phyloP scores from a whole-genome alignment of 2,113 vertebrate species.

The Eudyptes chrysolophus region DNA sequence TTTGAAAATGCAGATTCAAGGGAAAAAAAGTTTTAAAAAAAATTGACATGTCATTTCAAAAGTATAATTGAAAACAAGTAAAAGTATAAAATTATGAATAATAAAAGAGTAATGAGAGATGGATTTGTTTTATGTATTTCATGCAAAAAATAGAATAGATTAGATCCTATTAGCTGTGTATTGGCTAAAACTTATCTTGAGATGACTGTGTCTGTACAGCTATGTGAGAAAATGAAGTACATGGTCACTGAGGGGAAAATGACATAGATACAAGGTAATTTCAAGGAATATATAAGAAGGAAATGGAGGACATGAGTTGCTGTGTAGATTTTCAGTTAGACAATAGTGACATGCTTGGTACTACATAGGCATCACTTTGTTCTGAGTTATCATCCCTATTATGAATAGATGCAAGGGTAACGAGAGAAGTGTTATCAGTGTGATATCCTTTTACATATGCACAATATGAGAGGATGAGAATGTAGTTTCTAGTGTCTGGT shows the following conservation, averaged over 20 bases:
- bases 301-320: not conserved
- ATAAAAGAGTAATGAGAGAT: not conserved
- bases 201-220: constrained; percentile 33
- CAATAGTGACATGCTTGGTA: not conserved
- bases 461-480: not conserved
- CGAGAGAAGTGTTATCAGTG: not conserved
- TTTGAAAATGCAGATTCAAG: not conserved
- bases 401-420: not conserved
- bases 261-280: not conserved
- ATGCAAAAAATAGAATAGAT: constrained; percentile 16
- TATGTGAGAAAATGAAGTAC: constrained; percentile 17
- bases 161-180: constrained; percentile 27
- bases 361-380: not conserved
- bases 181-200: constrained; percentile 44
- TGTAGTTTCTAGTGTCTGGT: not conserved
- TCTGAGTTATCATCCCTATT: not conserved
- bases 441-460: not conserved
- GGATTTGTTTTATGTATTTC: not conserved
- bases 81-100: not conserved
- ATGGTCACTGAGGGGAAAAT: not conserved
- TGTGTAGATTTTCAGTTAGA: not conserved
- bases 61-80: not conserved
- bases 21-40: not conserved
- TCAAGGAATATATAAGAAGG: not conserved
- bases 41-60: not conserved